Percentiles rank a stretch among this genome's conserved stretches.
These are phyloP conservation scores for Microtus richardsoni DNA, from an alignment of 2,113 vertebrate genomes.

Conservation along the genomic window DNA sequence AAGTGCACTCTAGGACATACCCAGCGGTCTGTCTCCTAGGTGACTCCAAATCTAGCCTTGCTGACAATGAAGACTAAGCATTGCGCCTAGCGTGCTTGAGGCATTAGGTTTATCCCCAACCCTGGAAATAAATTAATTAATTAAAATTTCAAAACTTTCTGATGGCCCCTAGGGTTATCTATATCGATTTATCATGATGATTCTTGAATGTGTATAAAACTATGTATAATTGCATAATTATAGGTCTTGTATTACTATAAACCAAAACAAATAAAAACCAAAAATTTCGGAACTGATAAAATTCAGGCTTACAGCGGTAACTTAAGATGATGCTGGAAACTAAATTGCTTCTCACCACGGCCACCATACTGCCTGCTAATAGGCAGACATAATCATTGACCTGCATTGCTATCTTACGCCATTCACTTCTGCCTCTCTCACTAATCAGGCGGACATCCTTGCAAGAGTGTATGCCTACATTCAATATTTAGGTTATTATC, in stretches of 20 bases:
- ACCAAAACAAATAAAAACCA: background rate
- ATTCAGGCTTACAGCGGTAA: background rate
- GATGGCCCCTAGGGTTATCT: background rate
- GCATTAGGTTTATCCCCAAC: background rate
- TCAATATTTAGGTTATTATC: background rate
- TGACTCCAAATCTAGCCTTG: background rate
- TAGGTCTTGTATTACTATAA: background rate
- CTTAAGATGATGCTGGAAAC: background rate
- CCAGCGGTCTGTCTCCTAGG: background rate
- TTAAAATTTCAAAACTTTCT: background rate
- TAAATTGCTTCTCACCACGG: background rate
- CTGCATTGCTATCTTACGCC: background rate
- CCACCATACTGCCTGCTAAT: no score
- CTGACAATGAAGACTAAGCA: background rate
- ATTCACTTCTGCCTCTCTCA: background rate
- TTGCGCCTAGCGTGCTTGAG: background rate
- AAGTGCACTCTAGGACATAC: background rate
- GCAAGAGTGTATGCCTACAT: background rate
- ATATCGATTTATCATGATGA: background rate
- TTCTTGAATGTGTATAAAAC: background rate
- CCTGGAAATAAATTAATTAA: background rate
- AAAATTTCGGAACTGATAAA: background rate
- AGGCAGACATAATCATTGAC: background rate
- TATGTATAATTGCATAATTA: background rate
- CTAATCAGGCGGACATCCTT: background rate